These are phyloP conservation scores for Cariama cristata DNA, from an alignment of 2,113 vertebrate genomes.

Conservation along the genomic window DNA sequence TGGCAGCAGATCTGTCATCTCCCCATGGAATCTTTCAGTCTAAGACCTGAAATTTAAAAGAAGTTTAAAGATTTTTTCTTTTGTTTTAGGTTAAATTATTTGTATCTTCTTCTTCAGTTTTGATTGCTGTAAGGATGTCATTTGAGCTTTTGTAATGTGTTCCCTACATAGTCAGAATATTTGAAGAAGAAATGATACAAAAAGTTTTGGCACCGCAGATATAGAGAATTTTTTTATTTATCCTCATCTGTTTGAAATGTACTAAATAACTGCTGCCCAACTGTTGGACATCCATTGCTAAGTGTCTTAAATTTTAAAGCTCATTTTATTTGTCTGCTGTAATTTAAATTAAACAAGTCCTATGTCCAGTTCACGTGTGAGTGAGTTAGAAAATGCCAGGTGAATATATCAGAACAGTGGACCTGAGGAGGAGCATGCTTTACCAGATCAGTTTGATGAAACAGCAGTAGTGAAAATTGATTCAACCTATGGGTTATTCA, in stretches of 20 bases:
- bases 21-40: neutral
- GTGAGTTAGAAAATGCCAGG: neutral
- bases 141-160: neutral
- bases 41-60: neutral
- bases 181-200: neutral
- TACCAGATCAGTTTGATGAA: neutral
- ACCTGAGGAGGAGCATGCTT: neutral
- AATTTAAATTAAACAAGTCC: neutral
- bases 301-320: neutral
- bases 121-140: neutral
- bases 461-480: neutral
- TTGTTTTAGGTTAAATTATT: neutral
- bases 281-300: neutral
- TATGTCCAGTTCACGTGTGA: rapidly evolving
- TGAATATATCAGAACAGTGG: neutral
- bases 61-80: neutral
- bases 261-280: neutral
- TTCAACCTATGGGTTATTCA: neutral
- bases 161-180: neutral
- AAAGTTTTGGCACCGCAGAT: neutral
- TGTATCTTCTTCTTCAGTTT: neutral
- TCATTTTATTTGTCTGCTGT: neutral
- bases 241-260: neutral
- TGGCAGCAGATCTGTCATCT: conserved; percentile 42
- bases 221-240: neutral